A percentile compares a stretch with the other conserved stretches of the same genome.
phyloP scores from a whole-genome alignment of 2,888 invertebrate species.

The Pachliopta kotzebuea region DNA sequence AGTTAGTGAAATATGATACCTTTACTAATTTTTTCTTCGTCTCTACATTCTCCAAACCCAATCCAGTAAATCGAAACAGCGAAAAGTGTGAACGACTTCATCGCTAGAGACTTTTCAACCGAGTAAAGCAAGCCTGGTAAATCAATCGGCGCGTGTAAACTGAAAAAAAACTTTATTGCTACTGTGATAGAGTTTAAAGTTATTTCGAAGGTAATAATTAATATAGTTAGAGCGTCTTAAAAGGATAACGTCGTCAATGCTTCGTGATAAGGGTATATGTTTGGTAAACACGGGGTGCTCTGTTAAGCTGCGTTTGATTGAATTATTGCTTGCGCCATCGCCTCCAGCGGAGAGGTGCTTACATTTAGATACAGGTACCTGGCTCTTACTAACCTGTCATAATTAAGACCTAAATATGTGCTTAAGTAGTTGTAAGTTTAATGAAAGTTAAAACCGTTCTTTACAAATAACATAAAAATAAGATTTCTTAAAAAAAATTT shows the following conservation, averaged over 20 bases:
- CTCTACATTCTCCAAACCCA: constrained; percentile 48
- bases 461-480: no score
- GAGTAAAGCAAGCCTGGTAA: constrained; percentile 24
- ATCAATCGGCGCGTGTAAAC: constrained; percentile 3
- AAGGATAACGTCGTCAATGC: constrained; percentile 49
- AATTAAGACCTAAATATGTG: background rate
- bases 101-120: constrained; percentile 29
- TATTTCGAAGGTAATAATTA: constrained; percentile 31
- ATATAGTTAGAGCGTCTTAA: constrained; percentile 34
- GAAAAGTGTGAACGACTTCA: constrained; percentile 41
- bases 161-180: constrained; percentile 33
- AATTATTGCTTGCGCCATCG: constrained; percentile 70
- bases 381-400: background rate
- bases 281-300: constrained; percentile 66
- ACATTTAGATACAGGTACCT: constrained; percentile 35
- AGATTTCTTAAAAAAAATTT: no score
- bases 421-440: background rate
- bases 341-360: constrained; percentile 48
- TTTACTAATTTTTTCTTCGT: constrained; percentile 73
- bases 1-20: constrained; percentile 43
- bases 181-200: constrained; percentile 31
- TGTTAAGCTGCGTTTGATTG: constrained; percentile 73
- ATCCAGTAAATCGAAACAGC: constrained; percentile 40
- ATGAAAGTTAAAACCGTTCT: no score
- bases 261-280: constrained; percentile 54